Percentiles rank a stretch among this genome's conserved stretches.
Evolutionary conservation across 2,888 invertebrate genomes (phyloP).

Genomic region (Hyalella azteca): DNA sequence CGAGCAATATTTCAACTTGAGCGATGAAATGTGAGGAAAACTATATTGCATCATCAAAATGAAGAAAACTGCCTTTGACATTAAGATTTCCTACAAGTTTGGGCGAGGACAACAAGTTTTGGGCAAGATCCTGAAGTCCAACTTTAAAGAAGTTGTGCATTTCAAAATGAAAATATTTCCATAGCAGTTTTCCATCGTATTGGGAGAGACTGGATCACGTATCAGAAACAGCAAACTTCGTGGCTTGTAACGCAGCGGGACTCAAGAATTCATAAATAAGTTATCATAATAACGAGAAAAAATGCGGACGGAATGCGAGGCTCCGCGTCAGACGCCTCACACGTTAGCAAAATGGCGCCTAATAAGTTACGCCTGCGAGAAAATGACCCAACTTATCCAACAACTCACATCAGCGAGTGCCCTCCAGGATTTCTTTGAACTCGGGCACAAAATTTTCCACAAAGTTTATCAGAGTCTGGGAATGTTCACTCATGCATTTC

Average conservation of each 20-base stretch:
- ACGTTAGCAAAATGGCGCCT: constrained; percentile 10
- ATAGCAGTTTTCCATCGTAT: too few relatives aligned
- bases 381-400: constrained; percentile 20
- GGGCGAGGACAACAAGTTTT: too few relatives aligned
- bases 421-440: constrained; percentile 18
- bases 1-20: too few relatives aligned
- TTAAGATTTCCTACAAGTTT: too few relatives aligned
- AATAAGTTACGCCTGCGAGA: constrained; percentile 24
- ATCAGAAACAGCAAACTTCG: too few relatives aligned
- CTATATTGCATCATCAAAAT: too few relatives aligned
- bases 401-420: constrained; percentile 24
- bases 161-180: too few relatives aligned
- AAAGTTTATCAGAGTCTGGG: constrained; percentile 13
- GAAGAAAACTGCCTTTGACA: too few relatives aligned
- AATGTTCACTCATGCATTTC: constrained; percentile 23
- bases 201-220: too few relatives aligned
- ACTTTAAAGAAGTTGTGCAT: too few relatives aligned
- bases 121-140: too few relatives aligned
- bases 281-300: constrained; percentile 17
- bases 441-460: not conserved
- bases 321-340: not conserved
- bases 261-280: constrained; percentile 1
- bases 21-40: too few relatives aligned
- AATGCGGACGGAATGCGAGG: not conserved
- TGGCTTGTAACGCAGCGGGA: not conserved